Evolutionary conservation across 2,888 invertebrate genomes (phyloP).

Genomic region (Liodrosophila aerea): DNA sequence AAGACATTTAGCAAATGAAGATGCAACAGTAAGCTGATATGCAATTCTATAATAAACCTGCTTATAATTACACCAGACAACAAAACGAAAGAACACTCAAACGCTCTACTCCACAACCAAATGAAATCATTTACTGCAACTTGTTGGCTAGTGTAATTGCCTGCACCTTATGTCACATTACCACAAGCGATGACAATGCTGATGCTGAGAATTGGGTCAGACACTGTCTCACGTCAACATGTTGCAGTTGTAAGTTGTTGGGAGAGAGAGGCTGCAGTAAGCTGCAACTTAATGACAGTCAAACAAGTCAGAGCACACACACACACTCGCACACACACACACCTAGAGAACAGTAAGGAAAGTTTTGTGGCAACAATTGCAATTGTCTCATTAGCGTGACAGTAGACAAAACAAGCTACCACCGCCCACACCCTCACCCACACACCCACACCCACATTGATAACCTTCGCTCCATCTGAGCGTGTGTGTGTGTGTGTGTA

Average conservation of each 20-base stretch:
- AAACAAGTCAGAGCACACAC: conserved; percentile 37
- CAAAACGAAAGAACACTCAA: not conserved
- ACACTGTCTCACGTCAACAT: conserved; percentile 59
- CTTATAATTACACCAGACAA: not conserved
- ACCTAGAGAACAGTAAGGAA: conserved; percentile 37
- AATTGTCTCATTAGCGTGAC: conserved; percentile 77
- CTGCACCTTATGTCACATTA: conserved; percentile 75
- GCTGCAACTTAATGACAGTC: conserved; percentile 65
- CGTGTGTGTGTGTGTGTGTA: not conserved
- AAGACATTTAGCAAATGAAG: conserved; percentile 70
- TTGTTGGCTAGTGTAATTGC: conserved; percentile 63
- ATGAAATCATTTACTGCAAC: not conserved
- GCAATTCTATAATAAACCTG: not conserved
- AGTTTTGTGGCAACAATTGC: conserved; percentile 69
- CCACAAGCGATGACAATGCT: conserved; percentile 58
- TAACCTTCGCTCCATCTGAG: not conserved
- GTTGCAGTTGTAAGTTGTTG: conserved; percentile 47
- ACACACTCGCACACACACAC: not conserved
- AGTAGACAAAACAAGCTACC: conserved; percentile 36
- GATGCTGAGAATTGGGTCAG: conserved; percentile 56
- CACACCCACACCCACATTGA: conserved; percentile 8
- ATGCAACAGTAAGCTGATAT: conserved; percentile 33
- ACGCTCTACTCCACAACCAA: no score
- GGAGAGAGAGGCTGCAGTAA: conserved; percentile 25
- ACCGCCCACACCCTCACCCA: conserved; percentile 11